A percentile compares a stretch with the other conserved stretches of the same genome.
phyloP scores from a whole-genome alignment of 2,797 vertebrate genomes.

The Microtus californicus region DNA sequence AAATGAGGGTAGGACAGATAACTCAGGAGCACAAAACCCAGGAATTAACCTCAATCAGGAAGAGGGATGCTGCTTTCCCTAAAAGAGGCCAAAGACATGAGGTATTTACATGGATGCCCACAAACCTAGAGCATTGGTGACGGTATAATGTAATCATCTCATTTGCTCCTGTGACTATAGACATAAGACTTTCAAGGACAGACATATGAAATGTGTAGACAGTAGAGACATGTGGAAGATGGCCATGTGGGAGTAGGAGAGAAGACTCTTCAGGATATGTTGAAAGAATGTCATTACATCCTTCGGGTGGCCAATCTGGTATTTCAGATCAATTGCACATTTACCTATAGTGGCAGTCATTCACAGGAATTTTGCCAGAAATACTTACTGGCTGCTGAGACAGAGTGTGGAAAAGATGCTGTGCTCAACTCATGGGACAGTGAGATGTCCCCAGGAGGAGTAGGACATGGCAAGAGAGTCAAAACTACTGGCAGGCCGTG shows the following conservation, averaged over 20 bases:
- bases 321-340: neutral
- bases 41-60: neutral
- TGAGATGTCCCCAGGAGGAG: neutral
- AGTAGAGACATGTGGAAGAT: neutral
- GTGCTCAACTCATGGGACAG: neutral
- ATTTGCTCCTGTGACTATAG: neutral
- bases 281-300: neutral
- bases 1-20: neutral
- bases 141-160: neutral
- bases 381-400: neutral
- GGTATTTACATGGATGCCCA: neutral
- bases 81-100: neutral
- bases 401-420: neutral
- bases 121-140: neutral
- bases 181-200: neutral
- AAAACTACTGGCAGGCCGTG: neutral
- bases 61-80: neutral
- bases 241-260: neutral
- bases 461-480: neutral
- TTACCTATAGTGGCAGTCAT: neutral
- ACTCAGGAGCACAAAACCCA: neutral
- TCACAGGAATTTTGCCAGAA: constrained; percentile 6
- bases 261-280: neutral
- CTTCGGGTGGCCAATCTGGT: neutral
- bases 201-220: neutral